phyloP scores from a whole-genome alignment of 1,140 invertebrate genomes.

The Proales similis region DNA sequence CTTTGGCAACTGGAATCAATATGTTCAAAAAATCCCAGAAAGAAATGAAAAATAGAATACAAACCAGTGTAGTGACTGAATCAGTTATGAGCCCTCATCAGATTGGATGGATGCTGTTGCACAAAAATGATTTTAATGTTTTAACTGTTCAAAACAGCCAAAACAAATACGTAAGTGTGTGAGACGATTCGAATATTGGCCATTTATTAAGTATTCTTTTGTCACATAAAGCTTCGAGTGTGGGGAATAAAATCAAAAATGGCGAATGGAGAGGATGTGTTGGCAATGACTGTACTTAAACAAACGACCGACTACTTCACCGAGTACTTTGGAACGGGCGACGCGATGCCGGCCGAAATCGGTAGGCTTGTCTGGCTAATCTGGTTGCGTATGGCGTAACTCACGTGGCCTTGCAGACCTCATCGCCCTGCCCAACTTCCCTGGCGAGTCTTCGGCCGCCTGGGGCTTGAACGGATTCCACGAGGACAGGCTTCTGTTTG shows the following conservation, averaged over 20 bases:
- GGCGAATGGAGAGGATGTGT: neutral
- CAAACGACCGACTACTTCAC: neutral
- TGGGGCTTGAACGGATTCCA: conserved; percentile 80
- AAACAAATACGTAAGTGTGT: too few relatives aligned
- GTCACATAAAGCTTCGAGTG: conserved; percentile 6
- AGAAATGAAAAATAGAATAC: neutral
- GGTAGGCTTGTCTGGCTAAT: neutral
- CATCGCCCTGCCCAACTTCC: conserved; percentile 86
- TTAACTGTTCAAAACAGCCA: conserved; percentile 66
- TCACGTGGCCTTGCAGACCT: conserved; percentile 65
- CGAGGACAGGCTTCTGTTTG: conserved; percentile 72
- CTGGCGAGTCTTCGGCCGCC: conserved; percentile 88
- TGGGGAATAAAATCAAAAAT: conserved; percentile 2
- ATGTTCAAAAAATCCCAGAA: too few relatives aligned
- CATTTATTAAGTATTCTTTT: too few relatives aligned
- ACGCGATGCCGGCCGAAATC: conserved; percentile 14
- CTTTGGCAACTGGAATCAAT: conserved; percentile 33
- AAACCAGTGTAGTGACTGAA: neutral
- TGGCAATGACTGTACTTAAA: neutral
- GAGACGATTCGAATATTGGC: too few relatives aligned
- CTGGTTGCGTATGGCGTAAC: neutral
- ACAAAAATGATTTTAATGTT: conserved; percentile 57
- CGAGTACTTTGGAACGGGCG: neutral
- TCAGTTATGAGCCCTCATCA: too few relatives aligned
- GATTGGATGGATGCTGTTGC: neutral